Evolutionary conservation across 2,113 vertebrate species (phyloP).

Genomic region (Ceyx margarethae): DNA sequence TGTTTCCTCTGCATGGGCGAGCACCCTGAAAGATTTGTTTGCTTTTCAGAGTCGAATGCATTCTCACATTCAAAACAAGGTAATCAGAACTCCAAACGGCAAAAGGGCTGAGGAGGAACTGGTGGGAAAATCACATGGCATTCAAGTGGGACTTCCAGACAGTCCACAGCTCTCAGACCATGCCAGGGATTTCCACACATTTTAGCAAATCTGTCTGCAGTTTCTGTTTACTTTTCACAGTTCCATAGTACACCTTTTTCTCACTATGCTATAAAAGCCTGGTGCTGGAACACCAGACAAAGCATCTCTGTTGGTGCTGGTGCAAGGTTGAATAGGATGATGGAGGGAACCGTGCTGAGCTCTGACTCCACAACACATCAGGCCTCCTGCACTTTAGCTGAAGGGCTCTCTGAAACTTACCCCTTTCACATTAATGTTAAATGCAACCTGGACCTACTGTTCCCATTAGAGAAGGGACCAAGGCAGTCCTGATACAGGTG

Average conservation of each 20-base stretch:
- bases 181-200: background rate
- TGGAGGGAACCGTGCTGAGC: fast-evolving
- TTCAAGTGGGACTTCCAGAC: background rate
- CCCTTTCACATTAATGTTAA: background rate
- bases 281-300: background rate
- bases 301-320: background rate
- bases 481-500: background rate
- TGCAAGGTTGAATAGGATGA: fast-evolving
- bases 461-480: background rate
- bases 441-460: background rate
- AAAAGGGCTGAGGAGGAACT: background rate
- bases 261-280: background rate
- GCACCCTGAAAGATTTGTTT: background rate
- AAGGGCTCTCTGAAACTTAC: background rate
- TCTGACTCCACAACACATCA: background rate
- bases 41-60: background rate
- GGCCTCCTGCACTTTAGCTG: background rate
- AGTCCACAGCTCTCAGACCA: fast-evolving
- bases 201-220: background rate
- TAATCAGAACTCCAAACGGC: background rate
- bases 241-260: background rate
- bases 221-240: background rate
- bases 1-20: background rate
- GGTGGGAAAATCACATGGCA: background rate
- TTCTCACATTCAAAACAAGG: background rate